Evolutionary conservation across 1,140 invertebrate species (phyloP).

Genomic region (Tetramorium alpestre): DNA sequence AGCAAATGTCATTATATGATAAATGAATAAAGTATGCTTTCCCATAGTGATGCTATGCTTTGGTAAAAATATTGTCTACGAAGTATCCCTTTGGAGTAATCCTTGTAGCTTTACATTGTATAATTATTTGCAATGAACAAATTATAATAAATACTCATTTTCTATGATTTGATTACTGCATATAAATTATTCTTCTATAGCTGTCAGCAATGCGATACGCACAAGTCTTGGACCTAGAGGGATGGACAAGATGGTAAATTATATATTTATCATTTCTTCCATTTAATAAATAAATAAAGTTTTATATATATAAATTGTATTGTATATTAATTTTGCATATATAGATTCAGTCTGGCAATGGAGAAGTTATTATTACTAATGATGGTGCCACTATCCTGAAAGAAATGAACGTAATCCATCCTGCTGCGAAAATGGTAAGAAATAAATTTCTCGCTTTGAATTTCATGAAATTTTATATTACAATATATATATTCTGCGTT

Average conservation of each 20-base stretch:
- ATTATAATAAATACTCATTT: background rate
- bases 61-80: too few relatives aligned
- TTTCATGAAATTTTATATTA: slow-evolving; percentile 37
- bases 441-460: slow-evolving; percentile 5
- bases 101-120: background rate
- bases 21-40: too few relatives aligned
- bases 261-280: background rate
- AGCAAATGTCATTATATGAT: too few relatives aligned
- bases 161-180: background rate
- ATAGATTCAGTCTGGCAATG: slow-evolving; percentile 97
- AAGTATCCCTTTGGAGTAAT: too few relatives aligned
- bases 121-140: background rate
- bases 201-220: slow-evolving; percentile 99
- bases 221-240: slow-evolving; percentile 99
- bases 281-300: background rate
- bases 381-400: slow-evolving; percentile 99
- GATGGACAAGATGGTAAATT: slow-evolving; percentile 99
- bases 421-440: slow-evolving; percentile 99
- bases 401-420: slow-evolving; percentile 99
- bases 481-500: slow-evolving; percentile 61
- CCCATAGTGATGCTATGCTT: too few relatives aligned
- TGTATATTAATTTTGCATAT: slow-evolving; percentile 3
- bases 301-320: background rate
- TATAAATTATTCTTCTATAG: slow-evolving; percentile 87
- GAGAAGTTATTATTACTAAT: slow-evolving; percentile 99